Evolutionary conservation across 2,113 vertebrate genomes (phyloP).

Genomic region (Pongo abelii): DNA sequence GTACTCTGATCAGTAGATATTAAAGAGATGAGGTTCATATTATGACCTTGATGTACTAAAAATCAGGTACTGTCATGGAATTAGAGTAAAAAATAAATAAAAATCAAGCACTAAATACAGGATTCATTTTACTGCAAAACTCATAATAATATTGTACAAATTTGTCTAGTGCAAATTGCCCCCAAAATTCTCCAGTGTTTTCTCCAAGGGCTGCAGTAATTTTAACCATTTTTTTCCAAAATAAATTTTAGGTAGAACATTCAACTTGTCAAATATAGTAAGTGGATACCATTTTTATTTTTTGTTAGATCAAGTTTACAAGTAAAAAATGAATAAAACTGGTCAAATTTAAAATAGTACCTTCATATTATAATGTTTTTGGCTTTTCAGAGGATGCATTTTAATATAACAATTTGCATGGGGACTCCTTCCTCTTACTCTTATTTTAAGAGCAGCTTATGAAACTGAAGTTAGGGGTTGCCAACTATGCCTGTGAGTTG

Average conservation of each 20-base stretch:
- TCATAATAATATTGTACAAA: not conserved
- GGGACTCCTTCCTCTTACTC: not conserved
- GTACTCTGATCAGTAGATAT: not conserved
- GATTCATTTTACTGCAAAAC: not conserved
- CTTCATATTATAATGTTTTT: not conserved
- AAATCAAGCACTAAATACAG: not conserved
- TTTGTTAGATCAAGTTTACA: constrained; percentile 26
- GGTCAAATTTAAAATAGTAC: constrained; percentile 24
- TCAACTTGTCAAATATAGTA: not conserved
- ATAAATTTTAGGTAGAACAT: constrained; percentile 26
- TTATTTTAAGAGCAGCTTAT: not conserved
- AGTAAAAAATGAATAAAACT: not conserved
- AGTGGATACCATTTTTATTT: constrained; percentile 1
- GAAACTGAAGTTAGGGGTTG: not conserved
- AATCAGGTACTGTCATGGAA: not conserved
- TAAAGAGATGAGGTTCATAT: not conserved
- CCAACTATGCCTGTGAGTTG: not conserved
- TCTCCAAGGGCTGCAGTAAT: not conserved
- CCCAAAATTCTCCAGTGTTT: not conserved
- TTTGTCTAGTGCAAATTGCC: not conserved
- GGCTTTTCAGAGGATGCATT: not conserved
- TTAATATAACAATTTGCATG: not conserved
- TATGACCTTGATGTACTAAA: constrained; percentile 13
- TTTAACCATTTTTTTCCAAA: not conserved
- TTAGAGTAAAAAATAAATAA: not conserved